Evolutionary conservation across 2,888 invertebrate genomes (phyloP).

Genomic region (Lamproptera curius): DNA sequence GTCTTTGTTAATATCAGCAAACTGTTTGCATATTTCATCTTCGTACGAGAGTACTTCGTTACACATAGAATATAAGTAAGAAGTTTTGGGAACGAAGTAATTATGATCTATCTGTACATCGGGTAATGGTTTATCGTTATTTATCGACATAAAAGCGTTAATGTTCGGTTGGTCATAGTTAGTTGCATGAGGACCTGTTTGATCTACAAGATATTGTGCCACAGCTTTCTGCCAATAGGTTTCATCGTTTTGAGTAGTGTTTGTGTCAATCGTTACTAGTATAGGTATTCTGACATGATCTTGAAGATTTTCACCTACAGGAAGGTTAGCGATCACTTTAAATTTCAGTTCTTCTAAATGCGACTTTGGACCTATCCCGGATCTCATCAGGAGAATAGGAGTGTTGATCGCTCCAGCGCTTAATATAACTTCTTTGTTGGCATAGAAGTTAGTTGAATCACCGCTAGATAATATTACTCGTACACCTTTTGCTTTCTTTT

Average conservation of each 20-base stretch:
- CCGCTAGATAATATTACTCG: constrained; percentile 42
- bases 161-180: constrained; percentile 66
- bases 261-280: constrained; percentile 53
- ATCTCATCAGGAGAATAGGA: constrained; percentile 56
- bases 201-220: constrained; percentile 57
- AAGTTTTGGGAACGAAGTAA: constrained; percentile 59
- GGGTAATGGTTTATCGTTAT: constrained; percentile 46
- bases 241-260: constrained; percentile 45
- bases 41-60: constrained; percentile 46
- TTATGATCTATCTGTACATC: constrained; percentile 69
- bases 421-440: constrained; percentile 54
- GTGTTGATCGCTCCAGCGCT: constrained; percentile 62
- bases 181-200: constrained; percentile 56
- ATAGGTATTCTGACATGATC: constrained; percentile 68
- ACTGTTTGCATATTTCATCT: constrained; percentile 56
- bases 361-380: constrained; percentile 57
- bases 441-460: constrained; percentile 41
- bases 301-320: constrained; percentile 68
- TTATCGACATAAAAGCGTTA: constrained; percentile 60
- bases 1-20: constrained; percentile 49
- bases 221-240: constrained; percentile 55
- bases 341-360: constrained; percentile 48
- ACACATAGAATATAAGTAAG: constrained; percentile 53
- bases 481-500: constrained; percentile 46
- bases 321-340: constrained; percentile 46